Evolutionary conservation across 2,888 invertebrate genomes (phyloP).

Genomic region (Melanostoma mellinum): DNA sequence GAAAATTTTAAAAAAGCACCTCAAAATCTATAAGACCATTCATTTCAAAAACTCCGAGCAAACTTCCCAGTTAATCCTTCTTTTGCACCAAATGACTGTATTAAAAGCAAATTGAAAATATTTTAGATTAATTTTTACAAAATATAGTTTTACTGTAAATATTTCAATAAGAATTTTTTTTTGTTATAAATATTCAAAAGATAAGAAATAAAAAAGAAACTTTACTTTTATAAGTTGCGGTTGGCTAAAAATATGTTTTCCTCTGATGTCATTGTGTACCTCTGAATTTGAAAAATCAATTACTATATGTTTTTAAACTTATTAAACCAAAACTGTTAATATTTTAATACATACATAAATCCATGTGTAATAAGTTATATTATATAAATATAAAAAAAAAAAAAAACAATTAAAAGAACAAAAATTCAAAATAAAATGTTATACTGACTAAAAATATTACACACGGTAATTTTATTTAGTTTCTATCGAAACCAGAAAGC

Average conservation of each 20-base stretch:
- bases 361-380: conserved; percentile 50
- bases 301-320: conserved; percentile 39
- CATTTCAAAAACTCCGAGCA: no score
- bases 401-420: conserved; percentile 36
- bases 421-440: conserved; percentile 59
- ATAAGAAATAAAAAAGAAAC: background rate
- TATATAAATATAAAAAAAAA: conserved; percentile 18
- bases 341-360: conserved; percentile 55
- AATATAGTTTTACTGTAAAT: conserved; percentile 37
- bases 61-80: no score
- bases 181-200: conserved; percentile 9
- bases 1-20: no score
- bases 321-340: conserved; percentile 53
- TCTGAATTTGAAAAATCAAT: conserved; percentile 55
- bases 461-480: conserved; percentile 42
- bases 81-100: background rate
- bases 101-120: conserved; percentile 4
- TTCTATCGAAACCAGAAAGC: background rate
- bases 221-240: background rate
- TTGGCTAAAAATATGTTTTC: conserved; percentile 19
- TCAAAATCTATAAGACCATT: no score
- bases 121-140: conserved; percentile 11
- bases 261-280: conserved; percentile 61
- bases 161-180: conserved; percentile 8
- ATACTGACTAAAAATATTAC: conserved; percentile 51